These are phyloP conservation scores for Papilio polyxenes DNA, from an alignment of 1,140 invertebrate genomes.

Conservation along the genomic window DNA sequence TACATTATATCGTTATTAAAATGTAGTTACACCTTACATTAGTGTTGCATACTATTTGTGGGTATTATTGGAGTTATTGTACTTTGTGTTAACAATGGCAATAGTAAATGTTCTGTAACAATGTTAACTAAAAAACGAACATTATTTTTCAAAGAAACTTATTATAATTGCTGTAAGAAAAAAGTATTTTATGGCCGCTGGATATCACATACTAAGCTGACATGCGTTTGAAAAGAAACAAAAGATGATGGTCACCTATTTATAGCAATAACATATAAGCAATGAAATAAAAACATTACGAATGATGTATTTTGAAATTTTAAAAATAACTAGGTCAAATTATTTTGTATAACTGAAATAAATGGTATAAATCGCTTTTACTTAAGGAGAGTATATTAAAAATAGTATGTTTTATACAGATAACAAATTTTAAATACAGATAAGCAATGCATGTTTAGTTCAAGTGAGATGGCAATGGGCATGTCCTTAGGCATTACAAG, in stretches of 20 bases:
- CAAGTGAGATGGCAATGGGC: slow-evolving; percentile 43
- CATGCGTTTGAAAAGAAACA: slow-evolving; percentile 46
- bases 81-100: slow-evolving; percentile 19
- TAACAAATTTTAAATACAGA: slow-evolving; percentile 18
- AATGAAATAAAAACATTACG: background rate
- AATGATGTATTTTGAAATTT: background rate
- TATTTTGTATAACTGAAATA: background rate
- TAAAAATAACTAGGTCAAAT: background rate
- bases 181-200: slow-evolving; percentile 63
- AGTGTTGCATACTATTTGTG: slow-evolving; percentile 13
- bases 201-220: slow-evolving; percentile 63
- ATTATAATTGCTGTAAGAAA: slow-evolving; percentile 44
- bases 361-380: background rate
- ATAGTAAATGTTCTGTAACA: slow-evolving; percentile 18
- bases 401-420: slow-evolving; percentile 3
- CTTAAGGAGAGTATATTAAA: background rate
- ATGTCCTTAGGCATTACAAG: slow-evolving; percentile 56
- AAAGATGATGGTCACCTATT: slow-evolving; percentile 5
- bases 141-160: slow-evolving; percentile 38
- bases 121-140: background rate
- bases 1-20: slow-evolving; percentile 59
- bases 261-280: background rate
- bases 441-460: slow-evolving; percentile 14
- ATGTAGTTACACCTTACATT: slow-evolving; percentile 7
- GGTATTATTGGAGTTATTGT: slow-evolving; percentile 19